These are phyloP conservation scores for Xenus cinereus DNA, from an alignment of 2,113 vertebrate genomes.

Conservation along the genomic window DNA sequence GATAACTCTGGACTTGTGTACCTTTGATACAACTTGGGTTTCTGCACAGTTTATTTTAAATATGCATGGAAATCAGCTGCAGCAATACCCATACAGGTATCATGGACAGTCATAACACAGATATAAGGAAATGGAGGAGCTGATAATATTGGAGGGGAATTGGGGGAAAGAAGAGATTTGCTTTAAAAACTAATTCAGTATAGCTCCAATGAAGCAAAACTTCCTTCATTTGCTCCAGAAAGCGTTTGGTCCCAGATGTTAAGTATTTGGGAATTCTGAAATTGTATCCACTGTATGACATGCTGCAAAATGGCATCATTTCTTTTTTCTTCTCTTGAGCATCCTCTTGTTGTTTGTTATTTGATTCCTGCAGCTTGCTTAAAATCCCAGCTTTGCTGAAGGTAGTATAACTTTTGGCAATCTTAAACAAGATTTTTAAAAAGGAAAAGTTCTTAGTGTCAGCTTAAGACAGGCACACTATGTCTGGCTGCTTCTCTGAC, in stretches of 20 bases:
- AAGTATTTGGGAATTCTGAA: background rate
- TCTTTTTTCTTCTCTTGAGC: background rate
- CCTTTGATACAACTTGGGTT: background rate
- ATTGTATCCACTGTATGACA: background rate
- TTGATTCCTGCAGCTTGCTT: background rate
- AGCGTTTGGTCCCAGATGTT: background rate
- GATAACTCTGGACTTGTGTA: background rate
- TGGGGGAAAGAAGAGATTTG: rapidly evolving
- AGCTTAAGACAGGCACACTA: background rate
- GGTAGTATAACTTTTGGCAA: background rate
- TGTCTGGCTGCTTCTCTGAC: background rate
- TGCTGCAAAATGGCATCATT: background rate
- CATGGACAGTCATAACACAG: background rate
- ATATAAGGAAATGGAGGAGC: background rate
- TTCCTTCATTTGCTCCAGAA: background rate
- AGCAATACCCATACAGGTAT: rapidly evolving
- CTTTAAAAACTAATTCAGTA: background rate
- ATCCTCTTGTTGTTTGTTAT: background rate
- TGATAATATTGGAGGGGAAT: background rate
- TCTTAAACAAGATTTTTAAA: background rate
- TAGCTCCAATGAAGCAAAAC: background rate
- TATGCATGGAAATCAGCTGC: background rate
- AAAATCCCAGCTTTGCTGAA: background rate
- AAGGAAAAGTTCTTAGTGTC: background rate
- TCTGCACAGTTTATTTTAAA: background rate